A percentile compares a stretch with the other conserved stretches of the same genome.
These are phyloP conservation scores for Drosophila prostipennis DNA, from an alignment of 2,888 invertebrate species.

Conservation along the genomic window DNA sequence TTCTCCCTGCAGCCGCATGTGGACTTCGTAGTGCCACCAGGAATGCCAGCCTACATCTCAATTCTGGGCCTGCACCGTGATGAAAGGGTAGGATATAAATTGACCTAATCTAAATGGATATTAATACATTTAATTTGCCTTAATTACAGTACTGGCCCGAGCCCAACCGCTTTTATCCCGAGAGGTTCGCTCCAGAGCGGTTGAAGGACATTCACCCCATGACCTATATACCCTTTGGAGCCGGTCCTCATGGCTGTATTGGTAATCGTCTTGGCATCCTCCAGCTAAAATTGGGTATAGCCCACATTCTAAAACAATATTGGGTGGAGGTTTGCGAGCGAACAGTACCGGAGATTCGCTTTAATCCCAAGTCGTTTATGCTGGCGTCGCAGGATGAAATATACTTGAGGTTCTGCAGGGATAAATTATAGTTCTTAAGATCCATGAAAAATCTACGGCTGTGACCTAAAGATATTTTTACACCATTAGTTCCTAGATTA, in stretches of 20 bases:
- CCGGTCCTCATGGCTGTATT: constrained; percentile 82
- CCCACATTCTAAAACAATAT: constrained; percentile 69
- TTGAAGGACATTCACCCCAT: constrained; percentile 65
- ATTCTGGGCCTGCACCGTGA: constrained; percentile 81
- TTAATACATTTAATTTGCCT: not conserved
- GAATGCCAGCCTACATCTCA: constrained; percentile 82
- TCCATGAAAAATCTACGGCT: constrained; percentile 1
- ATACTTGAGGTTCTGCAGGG: constrained; percentile 64
- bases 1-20: constrained; percentile 70
- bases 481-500: not conserved
- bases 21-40: constrained; percentile 74
- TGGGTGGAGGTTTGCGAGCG: constrained; percentile 63
- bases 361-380: constrained; percentile 80
- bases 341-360: constrained; percentile 72
- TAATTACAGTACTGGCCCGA: constrained; percentile 82
- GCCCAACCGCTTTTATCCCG: constrained; percentile 78
- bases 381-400: constrained; percentile 78
- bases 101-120: not conserved
- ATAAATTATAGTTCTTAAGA: constrained; percentile 23
- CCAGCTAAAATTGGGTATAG: constrained; percentile 79
- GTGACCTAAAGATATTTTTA: constrained; percentile 10
- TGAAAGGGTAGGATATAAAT: constrained; percentile 54
- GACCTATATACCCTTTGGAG: constrained; percentile 82
- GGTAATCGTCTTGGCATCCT: constrained; percentile 82
- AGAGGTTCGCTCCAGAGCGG: constrained; percentile 72